Percentiles rank a stretch among this genome's conserved stretches.
phyloP scores from a whole-genome alignment of 2,797 vertebrate genomes.

The Cottoperca gobio region DNA sequence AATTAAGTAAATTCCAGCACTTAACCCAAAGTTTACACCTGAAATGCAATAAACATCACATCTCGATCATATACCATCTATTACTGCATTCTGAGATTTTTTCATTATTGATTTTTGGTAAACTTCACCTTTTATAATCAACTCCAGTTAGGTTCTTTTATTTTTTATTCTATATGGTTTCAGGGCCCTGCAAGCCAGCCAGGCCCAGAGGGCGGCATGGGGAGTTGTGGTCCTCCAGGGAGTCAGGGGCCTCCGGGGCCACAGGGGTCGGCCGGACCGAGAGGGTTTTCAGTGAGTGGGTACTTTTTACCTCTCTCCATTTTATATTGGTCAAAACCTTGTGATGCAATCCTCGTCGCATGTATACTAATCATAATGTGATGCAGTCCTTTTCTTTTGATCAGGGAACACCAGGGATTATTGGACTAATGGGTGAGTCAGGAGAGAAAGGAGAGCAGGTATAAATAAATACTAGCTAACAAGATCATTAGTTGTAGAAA shows the following conservation, averaged over 20 bases:
- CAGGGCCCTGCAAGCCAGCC: slow-evolving; percentile 80
- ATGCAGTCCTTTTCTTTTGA: neutral
- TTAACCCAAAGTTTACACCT: neutral
- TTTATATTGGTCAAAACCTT: neutral
- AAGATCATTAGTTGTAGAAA: neutral
- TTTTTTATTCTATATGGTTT: slow-evolving; percentile 9
- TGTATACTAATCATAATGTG: neutral
- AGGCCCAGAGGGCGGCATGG: slow-evolving; percentile 74
- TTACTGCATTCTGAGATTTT: neutral
- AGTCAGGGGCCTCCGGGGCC: slow-evolving; percentile 74
- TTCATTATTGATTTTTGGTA: neutral
- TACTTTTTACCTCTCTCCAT: slow-evolving; percentile 35
- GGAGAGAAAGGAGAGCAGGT: slow-evolving; percentile 87
- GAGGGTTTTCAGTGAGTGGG: slow-evolving; percentile 87
- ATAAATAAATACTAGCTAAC: neutral
- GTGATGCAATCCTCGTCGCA: neutral
- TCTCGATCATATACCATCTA: too few relatives aligned
- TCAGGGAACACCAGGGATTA: slow-evolving; percentile 73
- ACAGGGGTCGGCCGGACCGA: slow-evolving; percentile 70
- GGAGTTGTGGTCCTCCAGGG: slow-evolving; percentile 80
- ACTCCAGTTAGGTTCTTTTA: neutral
- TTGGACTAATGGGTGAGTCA: slow-evolving; percentile 70
- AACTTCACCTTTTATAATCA: neutral
- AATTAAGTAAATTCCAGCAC: neutral
- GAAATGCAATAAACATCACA: too few relatives aligned